Base-by-base conservation (phyloP, 2,113 vertebrate species). In the Delphinapterus leucas region DNA sequence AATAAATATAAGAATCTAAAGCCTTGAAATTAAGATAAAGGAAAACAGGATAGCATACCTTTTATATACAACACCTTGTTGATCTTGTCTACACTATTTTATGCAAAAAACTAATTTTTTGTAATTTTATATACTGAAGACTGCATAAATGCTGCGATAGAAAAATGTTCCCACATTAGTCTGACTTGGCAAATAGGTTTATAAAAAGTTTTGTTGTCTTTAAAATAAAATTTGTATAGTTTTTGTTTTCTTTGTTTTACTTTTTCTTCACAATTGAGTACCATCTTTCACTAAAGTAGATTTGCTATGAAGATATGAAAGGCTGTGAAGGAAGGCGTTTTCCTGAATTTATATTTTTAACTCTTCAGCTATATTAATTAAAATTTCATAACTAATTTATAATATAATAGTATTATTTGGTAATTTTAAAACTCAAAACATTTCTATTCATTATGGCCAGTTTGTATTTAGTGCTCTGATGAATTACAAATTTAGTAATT, bases 381-480 rank as follows among this genome's bases (percentile, higher is more conserved):
- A 85, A 67, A 49, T 79, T 65, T 49, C 12, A 60, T 82, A 77
- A 33, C 14, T 91, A 26, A 11, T 77, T 88, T 36, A 15, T 94
- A 79, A 58, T 88, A 7, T 67, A 49, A 79, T 84, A 38, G 21
- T 63, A 82, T 36, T 41, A 13, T 74, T 95, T 94, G 63, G 61
- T 88, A 53, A 36, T 79, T 93, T 79, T 31, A 84, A 79, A 92
- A 38, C 4, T 31, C 36, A 92, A 80, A 88, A 80, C 63, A 33
- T 89, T 58, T 33, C 17, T 91, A 3, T 84, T 92, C 3, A 76
- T 76, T 80, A 47, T 82, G 74, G 13, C 38, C 73, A 61, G 9
- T 94, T 95, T 97, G 87, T 81, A 76, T 63, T 84, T 88, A 71
- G 38, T 87, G 68, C 61, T 79, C 28, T 67, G 33, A 33, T 89